Evolutionary conservation across 2,797 vertebrate species (phyloP).

Genomic region (Melanotaenia nigrans): DNA sequence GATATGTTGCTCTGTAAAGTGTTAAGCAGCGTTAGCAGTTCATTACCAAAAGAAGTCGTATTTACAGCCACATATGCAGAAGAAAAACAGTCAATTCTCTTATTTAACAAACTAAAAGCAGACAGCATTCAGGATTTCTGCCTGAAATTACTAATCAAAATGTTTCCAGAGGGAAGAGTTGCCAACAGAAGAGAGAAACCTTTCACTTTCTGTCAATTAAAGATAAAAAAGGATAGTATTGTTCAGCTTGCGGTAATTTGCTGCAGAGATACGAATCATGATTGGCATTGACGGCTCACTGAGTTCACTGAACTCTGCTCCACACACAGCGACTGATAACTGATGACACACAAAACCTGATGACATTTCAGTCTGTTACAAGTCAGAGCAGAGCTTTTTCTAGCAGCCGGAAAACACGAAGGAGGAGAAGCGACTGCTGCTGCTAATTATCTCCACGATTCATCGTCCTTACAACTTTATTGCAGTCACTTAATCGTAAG

Average conservation of each 20-base stretch:
- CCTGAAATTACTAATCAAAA: no score
- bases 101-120: not conserved
- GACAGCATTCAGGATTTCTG: not conserved
- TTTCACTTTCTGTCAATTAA: no score
- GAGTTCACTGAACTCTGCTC: slow-evolving; percentile 10
- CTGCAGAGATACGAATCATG: not conserved
- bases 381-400: not conserved
- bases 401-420: not conserved
- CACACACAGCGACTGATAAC: slow-evolving; percentile 2
- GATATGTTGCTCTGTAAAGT: not conserved
- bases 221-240: not conserved
- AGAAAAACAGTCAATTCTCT: not conserved
- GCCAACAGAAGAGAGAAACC: not conserved
- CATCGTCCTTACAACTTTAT: not conserved
- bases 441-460: accelerated
- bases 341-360: not conserved
- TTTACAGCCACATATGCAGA: not conserved
- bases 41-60: not conserved
- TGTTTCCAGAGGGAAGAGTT: no score
- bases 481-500: not conserved
- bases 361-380: slow-evolving; percentile 10
- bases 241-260: not conserved
- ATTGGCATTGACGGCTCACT: slow-evolving; percentile 5
- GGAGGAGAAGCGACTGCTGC: not conserved
- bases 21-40: not conserved